These are phyloP conservation scores for Nasonia giraulti DNA, from an alignment of 1,140 invertebrate genomes.

Conservation along the genomic window DNA sequence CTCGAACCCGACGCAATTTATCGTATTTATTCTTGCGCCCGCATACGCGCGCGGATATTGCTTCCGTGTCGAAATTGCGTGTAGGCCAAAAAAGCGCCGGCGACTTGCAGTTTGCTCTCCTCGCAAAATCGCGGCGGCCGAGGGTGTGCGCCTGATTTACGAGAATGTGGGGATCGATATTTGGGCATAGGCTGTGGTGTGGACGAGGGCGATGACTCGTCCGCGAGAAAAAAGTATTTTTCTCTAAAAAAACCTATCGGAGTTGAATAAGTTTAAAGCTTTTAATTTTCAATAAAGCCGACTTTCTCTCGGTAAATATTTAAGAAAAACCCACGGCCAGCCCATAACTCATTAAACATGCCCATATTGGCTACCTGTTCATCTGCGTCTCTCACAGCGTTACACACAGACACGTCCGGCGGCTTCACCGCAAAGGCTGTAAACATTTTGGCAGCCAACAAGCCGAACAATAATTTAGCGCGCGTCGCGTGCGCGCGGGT, in stretches of 20 bases:
- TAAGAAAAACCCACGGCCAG: background rate
- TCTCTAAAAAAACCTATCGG: no score
- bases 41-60: constrained; percentile 23
- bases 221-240: background rate
- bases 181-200: background rate
- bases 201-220: no score
- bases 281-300: background rate
- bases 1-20: constrained; percentile 20
- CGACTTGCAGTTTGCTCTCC: background rate
- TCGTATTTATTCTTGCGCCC: constrained; percentile 40
- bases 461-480: constrained; percentile 65
- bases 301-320: background rate
- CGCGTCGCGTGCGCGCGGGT: constrained; percentile 49
- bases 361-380: background rate
- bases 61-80: constrained; percentile 17
- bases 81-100: background rate
- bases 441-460: constrained; percentile 65
- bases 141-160: constrained; percentile 28
- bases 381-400: background rate
- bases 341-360: background rate
- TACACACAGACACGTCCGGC: background rate
- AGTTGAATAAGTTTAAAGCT: background rate
- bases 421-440: constrained; percentile 53
- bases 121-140: background rate
- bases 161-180: constrained; percentile 30